Evolutionary conservation across 2,888 invertebrate genomes (phyloP), one percentile per base, ranked within the genome.

Genomic region (Dolichopus griseipennis): DNA sequence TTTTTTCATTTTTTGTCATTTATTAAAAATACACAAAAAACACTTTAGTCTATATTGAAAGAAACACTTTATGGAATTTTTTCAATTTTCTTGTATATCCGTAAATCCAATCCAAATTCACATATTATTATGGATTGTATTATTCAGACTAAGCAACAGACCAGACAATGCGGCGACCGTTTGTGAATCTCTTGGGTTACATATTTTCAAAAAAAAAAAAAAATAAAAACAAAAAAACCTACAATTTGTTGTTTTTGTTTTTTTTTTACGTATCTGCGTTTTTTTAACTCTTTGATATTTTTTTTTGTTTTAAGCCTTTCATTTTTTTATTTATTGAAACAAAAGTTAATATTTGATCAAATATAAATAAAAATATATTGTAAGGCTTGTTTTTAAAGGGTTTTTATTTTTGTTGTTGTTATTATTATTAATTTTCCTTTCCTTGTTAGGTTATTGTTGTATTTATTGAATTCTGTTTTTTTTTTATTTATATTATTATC

Each of bases 161-260:
- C 52, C 64, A 64, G 64, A 64, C 64, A 64, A 27, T 64, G 64
- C 64, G 64, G 64, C 64, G 64, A 37, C 64, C 64, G 64, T 64
- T 64, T 64, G 64, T n/a, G 20, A 64, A 20, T 34, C 64, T 34
- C 37, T 64, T 64, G 15, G 64, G 33, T 33, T 33, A 64, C 33
- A 64, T 34, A 34, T 61, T 61, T 21, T 21, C 20, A 4, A 34
- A 34, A 10, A 6, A 37, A 64, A 22, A 27, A 21, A 22, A 22
- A 63, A 27, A 12, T 22, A 9, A 61, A 20, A 22, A 63, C 22
- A 62, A 63, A 63, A 63, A 6, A 27, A 52, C 6, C 27, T 2
- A 52, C 9, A 52, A 52, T 52, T 52, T 27, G n/a, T n/a, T n/a
- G n/a, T n/a, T n/a, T n/a, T n/a, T n/a, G n/a, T 52, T 52, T 52